phyloP scores from a whole-genome alignment of 2,888 invertebrate genomes.

The Platerodrilus igneus region DNA sequence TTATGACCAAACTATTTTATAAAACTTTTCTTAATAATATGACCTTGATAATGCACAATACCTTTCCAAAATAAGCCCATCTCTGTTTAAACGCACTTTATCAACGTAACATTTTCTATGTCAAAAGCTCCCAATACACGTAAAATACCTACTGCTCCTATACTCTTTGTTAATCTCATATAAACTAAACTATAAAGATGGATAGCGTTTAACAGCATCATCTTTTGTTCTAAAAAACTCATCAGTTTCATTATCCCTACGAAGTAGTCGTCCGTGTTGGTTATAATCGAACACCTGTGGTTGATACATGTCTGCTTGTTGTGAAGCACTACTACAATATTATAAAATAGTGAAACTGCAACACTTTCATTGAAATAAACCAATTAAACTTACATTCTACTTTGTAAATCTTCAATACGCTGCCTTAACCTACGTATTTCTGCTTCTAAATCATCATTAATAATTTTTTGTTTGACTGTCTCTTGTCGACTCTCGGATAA shows the following conservation, averaged over 20 bases:
- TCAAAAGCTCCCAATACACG: too few relatives aligned
- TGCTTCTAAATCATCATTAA: conserved; percentile 60
- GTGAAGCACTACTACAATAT: conserved; percentile 44
- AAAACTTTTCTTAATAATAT: too few relatives aligned
- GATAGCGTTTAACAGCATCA: conserved; percentile 44
- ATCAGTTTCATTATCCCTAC: conserved; percentile 53
- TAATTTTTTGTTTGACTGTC: conserved; percentile 57
- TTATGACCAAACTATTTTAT: too few relatives aligned
- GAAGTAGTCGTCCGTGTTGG: conserved; percentile 51
- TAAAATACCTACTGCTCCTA: too few relatives aligned
- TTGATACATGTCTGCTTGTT: conserved; percentile 51
- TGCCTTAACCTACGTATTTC: conserved; percentile 58
- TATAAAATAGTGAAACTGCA: too few relatives aligned
- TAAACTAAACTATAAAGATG: conserved; percentile 43
- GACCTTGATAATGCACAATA: too few relatives aligned
- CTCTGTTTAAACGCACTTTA: too few relatives aligned
- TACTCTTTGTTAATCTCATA: too few relatives aligned
- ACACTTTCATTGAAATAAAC: too few relatives aligned
- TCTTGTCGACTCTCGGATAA: conserved; percentile 56
- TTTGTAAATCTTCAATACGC: conserved; percentile 51
- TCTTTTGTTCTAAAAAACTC: conserved; percentile 49
- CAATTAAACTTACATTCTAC: conserved; percentile 49
- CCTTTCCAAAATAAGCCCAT: too few relatives aligned
- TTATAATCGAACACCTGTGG: conserved; percentile 53
- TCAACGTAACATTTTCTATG: too few relatives aligned